phyloP scores from a whole-genome alignment of 2,113 vertebrate genomes.

The Rostratula benghalensis region DNA sequence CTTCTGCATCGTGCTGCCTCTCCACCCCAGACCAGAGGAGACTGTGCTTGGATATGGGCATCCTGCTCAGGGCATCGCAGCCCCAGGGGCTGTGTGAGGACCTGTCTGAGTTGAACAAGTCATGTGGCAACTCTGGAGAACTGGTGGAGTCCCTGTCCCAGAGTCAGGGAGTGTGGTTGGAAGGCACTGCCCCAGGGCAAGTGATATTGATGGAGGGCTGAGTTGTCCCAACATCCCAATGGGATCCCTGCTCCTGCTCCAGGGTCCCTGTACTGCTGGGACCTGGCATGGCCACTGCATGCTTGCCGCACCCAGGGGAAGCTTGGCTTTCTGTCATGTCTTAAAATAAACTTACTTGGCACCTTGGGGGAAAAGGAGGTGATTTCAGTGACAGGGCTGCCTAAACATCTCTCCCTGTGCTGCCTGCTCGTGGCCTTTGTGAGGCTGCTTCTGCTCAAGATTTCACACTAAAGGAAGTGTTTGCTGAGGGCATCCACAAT shows the following conservation, averaged over 20 bases:
- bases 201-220: fast-evolving
- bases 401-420: neutral
- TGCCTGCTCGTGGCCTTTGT: neutral
- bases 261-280: neutral
- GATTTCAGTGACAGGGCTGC: neutral
- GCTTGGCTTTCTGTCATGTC: neutral
- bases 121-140: neutral
- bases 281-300: fast-evolving
- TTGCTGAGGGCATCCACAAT: neutral
- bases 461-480: neutral
- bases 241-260: neutral
- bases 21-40: neutral
- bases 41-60: neutral
- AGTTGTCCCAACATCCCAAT: fast-evolving
- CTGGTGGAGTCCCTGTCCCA: neutral
- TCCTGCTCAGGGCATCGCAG: fast-evolving
- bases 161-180: fast-evolving
- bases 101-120: neutral
- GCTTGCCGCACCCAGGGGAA: neutral
- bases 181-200: neutral
- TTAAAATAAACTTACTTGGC: neutral
- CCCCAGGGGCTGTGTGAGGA: fast-evolving
- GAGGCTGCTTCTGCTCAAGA: neutral
- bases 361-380: neutral
- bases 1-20: neutral